These are phyloP conservation scores for Pagrus major DNA, from an alignment of 2,113 vertebrate genomes.

Conservation along the genomic window DNA sequence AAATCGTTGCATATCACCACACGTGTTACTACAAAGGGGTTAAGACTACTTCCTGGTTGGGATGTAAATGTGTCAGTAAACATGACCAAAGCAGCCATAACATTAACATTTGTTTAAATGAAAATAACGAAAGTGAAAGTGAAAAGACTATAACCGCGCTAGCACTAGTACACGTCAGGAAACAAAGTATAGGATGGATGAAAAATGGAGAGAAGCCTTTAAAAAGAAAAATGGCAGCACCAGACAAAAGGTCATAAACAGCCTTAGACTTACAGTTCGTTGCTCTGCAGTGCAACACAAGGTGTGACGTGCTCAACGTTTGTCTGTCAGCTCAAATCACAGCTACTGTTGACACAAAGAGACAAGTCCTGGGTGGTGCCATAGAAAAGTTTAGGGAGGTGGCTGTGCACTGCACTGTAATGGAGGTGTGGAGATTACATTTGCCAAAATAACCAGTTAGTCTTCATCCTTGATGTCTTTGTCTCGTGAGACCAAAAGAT, in stretches of 20 bases:
- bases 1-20: conserved; percentile 4
- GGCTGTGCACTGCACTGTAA: neutral
- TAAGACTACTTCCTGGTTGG: neutral
- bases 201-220: neutral
- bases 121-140: too few species aligned
- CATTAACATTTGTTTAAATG: neutral
- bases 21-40: neutral
- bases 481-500: neutral
- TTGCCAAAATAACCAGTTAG: neutral
- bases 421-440: neutral
- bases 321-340: neutral
- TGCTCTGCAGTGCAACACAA: neutral
- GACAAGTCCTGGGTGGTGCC: neutral
- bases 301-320: neutral
- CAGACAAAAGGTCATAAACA: neutral
- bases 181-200: neutral
- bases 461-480: neutral
- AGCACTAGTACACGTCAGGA: neutral
- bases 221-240: neutral
- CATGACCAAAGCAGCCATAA: neutral
- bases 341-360: neutral
- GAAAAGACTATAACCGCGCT: neutral
- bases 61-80: conserved; percentile 6
- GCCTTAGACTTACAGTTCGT: neutral
- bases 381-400: neutral